These are phyloP conservation scores for Leptinotarsa lineolata DNA, from an alignment of 1,140 invertebrate species.

Conservation along the genomic window DNA sequence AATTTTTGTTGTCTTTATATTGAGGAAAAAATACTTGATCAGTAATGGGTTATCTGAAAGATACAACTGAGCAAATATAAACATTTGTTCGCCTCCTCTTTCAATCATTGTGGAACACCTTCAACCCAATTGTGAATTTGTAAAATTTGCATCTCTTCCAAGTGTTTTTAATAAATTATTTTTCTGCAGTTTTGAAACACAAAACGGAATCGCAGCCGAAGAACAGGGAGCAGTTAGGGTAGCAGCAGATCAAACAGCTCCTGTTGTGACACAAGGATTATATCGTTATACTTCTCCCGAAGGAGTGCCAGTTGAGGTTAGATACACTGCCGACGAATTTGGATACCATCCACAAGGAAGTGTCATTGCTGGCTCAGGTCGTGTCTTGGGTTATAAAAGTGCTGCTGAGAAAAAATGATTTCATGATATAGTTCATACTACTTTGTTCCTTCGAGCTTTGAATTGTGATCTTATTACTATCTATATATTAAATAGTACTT, in stretches of 20 bases:
- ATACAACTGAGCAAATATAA: too few species aligned
- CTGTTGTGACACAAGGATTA: constrained; percentile 48
- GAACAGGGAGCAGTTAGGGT: constrained; percentile 58
- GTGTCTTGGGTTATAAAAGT: neutral
- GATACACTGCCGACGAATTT: constrained; percentile 44
- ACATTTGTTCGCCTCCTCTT: too few species aligned
- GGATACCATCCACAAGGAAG: constrained; percentile 6
- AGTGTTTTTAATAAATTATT: too few species aligned
- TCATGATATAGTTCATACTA: too few species aligned
- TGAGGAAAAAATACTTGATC: too few species aligned
- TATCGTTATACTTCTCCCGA: constrained; percentile 49
- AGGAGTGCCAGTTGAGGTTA: constrained; percentile 50
- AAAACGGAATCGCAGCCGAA: constrained; percentile 62
- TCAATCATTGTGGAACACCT: too few species aligned
- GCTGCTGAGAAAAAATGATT: neutral
- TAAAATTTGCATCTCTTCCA: too few species aligned
- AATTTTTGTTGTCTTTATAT: too few species aligned
- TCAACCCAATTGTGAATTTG: too few species aligned
- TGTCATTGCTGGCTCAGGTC: neutral
- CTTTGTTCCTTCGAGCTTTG: neutral
- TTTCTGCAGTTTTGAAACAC: constrained; percentile 60
- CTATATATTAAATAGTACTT: neutral
- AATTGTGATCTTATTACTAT: neutral
- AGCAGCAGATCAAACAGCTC: neutral
- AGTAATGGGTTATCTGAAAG: too few species aligned